These are phyloP conservation scores for Hemiprocne comata DNA, from an alignment of 2,113 vertebrate species.

Conservation along the genomic window DNA sequence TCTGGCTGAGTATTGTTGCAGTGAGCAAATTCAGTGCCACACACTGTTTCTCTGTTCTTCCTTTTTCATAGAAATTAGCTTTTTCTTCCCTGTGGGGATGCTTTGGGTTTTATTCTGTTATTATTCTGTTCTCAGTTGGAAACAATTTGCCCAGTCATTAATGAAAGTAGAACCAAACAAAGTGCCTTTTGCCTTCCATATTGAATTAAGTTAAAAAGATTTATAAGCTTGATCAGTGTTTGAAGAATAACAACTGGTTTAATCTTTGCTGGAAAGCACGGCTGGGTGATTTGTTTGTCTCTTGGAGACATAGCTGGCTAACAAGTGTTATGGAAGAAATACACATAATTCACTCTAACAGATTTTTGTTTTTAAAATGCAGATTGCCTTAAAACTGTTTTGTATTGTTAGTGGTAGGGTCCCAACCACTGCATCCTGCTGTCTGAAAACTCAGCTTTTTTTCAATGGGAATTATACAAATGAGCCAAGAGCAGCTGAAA, in stretches of 20 bases:
- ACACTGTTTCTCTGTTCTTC: neutral
- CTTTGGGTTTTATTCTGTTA: neutral
- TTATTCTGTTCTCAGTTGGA: neutral
- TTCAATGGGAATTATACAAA: neutral
- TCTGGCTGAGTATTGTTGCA: neutral
- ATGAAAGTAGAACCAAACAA: neutral
- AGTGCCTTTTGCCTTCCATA: neutral
- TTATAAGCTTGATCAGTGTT: conserved; percentile 11
- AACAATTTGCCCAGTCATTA: neutral
- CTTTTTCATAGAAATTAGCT: neutral
- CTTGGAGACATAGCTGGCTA: neutral
- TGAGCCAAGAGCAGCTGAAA: neutral
- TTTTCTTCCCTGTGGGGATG: neutral
- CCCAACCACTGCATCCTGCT: neutral
- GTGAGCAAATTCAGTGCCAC: neutral
- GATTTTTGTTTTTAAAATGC: neutral
- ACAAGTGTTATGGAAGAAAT: neutral
- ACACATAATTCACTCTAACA: neutral
- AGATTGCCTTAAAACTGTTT: neutral
- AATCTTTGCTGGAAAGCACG: neutral
- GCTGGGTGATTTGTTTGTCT: conserved; percentile 2
- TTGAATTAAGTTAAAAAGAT: neutral
- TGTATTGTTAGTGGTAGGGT: neutral
- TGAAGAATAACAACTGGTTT: conserved; percentile 35
- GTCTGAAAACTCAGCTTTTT: neutral